Percentiles rank a stretch among this genome's conserved stretches.
These are phyloP conservation scores for Cephonodes hylas DNA, from an alignment of 2,888 invertebrate genomes.

Conservation along the genomic window DNA sequence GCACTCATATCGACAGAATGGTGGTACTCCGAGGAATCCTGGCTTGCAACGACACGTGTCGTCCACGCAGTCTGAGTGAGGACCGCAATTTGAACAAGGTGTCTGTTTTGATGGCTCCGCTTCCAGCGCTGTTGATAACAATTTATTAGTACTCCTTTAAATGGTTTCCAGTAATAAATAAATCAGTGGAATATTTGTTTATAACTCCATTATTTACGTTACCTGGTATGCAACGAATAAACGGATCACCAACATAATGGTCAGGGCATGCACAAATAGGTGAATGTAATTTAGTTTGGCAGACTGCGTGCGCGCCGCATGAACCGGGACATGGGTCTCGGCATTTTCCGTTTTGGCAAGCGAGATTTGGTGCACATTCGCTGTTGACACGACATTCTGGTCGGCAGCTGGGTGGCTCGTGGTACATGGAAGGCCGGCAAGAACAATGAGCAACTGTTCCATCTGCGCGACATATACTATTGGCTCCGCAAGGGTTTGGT, in stretches of 20 bases:
- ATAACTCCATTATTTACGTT: constrained; percentile 33
- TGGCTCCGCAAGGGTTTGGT: constrained; percentile 87
- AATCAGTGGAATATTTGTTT: not conserved
- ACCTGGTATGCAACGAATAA: constrained; percentile 84
- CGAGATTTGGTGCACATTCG: constrained; percentile 83
- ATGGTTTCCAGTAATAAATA: constrained; percentile 14
- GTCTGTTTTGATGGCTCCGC: constrained; percentile 71
- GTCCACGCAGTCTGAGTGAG: constrained; percentile 86
- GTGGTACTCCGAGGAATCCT: constrained; percentile 86
- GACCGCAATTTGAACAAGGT: constrained; percentile 86
- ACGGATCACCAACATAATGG: constrained; percentile 88
- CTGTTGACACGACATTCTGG: constrained; percentile 88
- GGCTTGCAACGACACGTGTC: constrained; percentile 85
- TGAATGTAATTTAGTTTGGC: constrained; percentile 86
- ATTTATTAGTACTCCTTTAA: not conserved
- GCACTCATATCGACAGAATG: constrained; percentile 88
- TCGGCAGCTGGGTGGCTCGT: constrained; percentile 88
- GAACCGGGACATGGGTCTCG: constrained; percentile 88
- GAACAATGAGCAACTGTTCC: constrained; percentile 85
- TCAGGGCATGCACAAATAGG: constrained; percentile 88
- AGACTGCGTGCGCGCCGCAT: constrained; percentile 88
- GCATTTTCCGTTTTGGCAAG: constrained; percentile 85
- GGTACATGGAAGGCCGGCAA: constrained; percentile 85
- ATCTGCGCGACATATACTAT: constrained; percentile 85
- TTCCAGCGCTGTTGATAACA: constrained; percentile 44